A percentile compares a stretch with the other conserved stretches of the same genome.
Evolutionary conservation across 1,140 invertebrate species (phyloP).

Genomic region (Drosophila punjabiensis): DNA sequence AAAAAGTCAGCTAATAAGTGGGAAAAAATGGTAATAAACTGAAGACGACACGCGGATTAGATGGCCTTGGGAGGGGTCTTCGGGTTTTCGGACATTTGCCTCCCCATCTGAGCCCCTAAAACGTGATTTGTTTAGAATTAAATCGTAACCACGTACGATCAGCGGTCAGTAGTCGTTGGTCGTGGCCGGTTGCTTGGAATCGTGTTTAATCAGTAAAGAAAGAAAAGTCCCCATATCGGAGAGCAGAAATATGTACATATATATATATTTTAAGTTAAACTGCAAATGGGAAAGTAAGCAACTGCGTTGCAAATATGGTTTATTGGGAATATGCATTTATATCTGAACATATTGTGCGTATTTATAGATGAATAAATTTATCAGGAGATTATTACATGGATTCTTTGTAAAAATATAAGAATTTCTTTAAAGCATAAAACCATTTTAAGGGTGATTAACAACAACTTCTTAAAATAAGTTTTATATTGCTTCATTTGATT

Average conservation of each 20-base stretch:
- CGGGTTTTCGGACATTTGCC: slow-evolving; percentile 12
- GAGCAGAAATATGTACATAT: slow-evolving; percentile 17
- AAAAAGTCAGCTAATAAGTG: slow-evolving; percentile 1
- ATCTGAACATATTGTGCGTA: not conserved
- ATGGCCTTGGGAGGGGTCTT: slow-evolving; percentile 58
- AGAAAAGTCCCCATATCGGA: slow-evolving; percentile 30
- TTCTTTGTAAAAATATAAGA: not conserved
- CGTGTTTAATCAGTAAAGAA: slow-evolving; percentile 70
- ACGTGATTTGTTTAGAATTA: slow-evolving; percentile 71
- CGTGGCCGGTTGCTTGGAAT: slow-evolving; percentile 42
- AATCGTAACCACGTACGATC: slow-evolving; percentile 59
- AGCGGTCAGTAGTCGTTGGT: slow-evolving; percentile 42
- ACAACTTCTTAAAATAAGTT: not conserved
- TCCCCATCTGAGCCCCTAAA: slow-evolving; percentile 35
- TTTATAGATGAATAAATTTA: not conserved
- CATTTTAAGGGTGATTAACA: no score
- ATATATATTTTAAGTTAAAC: not conserved
- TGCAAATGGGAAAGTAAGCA: slow-evolving; percentile 46
- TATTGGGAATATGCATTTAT: slow-evolving; percentile 5
- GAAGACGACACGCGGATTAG: slow-evolving; percentile 30
- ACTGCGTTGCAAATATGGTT: slow-evolving; percentile 11
- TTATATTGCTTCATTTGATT: not conserved
- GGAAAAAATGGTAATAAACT: slow-evolving; percentile 11
- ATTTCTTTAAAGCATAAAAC: no score
- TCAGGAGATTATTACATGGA: not conserved